Evolutionary conservation across 2,797 vertebrate species (phyloP), one percentile per base, ranked within the genome.

Genomic region (Macropodus opercularis): DNA sequence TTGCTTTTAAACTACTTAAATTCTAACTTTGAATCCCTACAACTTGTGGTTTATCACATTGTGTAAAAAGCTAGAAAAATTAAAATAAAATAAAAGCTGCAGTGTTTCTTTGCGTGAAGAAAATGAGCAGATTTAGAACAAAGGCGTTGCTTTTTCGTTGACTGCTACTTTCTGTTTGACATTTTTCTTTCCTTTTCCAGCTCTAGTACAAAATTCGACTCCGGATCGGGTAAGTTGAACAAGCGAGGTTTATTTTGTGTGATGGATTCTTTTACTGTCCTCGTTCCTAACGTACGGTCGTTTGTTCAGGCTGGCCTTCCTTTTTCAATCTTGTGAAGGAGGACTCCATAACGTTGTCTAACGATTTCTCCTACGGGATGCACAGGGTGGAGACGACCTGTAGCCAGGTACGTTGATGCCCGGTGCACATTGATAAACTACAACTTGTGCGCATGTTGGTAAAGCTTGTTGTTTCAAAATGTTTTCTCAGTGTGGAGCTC

Each of bases 161-260:
- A n/a, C n/a, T n/a, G n/a, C n/a, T n/a, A n/a, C 1, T 31, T 27
- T 42, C 18, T 60, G 36, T 55, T 10, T 41, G 11, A 14, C 2
- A 1, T 38, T 59, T 58, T 26, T 79, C 2, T 90, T 86, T 92
- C 62, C 21, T 72, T 80, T 94, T 92, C n/a, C 74, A 98, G 97
- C 86, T 98, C 97, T 36, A 92, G 90, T 83, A 94, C 93, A 51
- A 99, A 99, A 88, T 99, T 95, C 91, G 96, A 98, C 91, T 98
- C 97, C 1, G 94, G 93, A 79, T 99, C 97, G 92, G 97, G 97
- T 98, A 91, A 89, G 95, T 91, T 88, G 73, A 48, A 15, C 6
- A 13, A 5, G 2, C 13, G 5, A 15, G 5, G 13, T 15, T 36
- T 36, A 2, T 36, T 36, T 2, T 41, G 5, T 58, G 31, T 51